Evolutionary conservation across 2,797 vertebrate species (phyloP), one percentile per base, ranked within the genome.

Genomic region (Pseudochirops cupreus): DNA sequence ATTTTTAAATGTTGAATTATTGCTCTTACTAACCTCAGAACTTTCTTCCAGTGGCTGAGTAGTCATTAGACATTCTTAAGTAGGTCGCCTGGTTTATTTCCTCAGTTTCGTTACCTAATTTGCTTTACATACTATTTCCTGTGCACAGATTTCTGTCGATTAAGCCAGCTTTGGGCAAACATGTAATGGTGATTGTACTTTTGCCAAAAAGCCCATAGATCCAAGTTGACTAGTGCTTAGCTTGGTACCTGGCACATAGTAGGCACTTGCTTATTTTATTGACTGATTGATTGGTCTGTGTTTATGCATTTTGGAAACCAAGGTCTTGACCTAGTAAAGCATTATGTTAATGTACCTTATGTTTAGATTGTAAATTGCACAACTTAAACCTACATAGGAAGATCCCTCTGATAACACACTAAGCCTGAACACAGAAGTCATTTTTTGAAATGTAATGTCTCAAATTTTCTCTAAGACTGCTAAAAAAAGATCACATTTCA

Each of bases 401-500:
- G 74, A 96, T 89, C 93, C 13, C 56, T 91, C 93, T 95, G 92
- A 59, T n/a, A 91, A 94, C 91, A 97, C 96, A 57, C 46, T 94
- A 59, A 93, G n/a, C 67, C 96, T 91, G 46, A 95, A 94, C 56
- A 96, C 31, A 96, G 96, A 92, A 93, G n/a, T 92, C 39, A 14
- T 57, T 94, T 56, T 92, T 57, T 92, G 93, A 91, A 97, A 97
- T 94, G 56, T 87, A 94, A 95, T 87, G 94, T 53, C 92, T 55
- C 93, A 97, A 90, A 28, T 95, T 52, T 95, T 94, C 93, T 95
- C 59, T 82, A 56, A 94, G 55, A 6, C 18, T 56, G 94, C 94
- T 94, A 90, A 95, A 97, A 56, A 97, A 94, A 91, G 55, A 95
- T 92, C 87, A 94, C 95, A 82, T 56, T 95, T 94, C 95, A 94